Evolutionary conservation across 2,797 vertebrate species (phyloP).

Genomic region (Liparis tanakae): DNA sequence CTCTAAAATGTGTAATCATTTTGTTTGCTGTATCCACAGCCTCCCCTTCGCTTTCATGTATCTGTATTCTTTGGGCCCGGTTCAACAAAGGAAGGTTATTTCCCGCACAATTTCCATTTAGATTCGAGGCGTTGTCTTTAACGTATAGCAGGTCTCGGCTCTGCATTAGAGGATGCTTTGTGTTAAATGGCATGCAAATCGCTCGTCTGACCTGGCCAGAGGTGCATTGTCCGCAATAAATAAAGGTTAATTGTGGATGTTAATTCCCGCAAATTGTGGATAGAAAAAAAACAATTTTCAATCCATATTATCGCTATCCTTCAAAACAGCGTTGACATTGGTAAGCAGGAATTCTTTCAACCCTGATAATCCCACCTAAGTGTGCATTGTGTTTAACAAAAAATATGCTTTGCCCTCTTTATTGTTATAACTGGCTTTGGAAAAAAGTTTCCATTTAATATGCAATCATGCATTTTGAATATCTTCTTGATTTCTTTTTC

Average conservation of each 20-base stretch:
- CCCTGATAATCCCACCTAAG: constrained; percentile 34
- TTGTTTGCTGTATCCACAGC: constrained; percentile 80
- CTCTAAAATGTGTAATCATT: constrained; percentile 86
- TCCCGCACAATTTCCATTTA: constrained; percentile 73
- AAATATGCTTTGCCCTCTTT: constrained; percentile 1
- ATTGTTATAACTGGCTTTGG: constrained; percentile 19
- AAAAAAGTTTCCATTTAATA: constrained; percentile 23
- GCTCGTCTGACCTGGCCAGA: constrained; percentile 76
- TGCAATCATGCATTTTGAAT: constrained; percentile 37
- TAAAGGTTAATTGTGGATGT: constrained; percentile 83
- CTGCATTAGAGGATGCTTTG: constrained; percentile 62
- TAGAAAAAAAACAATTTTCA: constrained; percentile 71
- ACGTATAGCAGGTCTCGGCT: constrained; percentile 43
- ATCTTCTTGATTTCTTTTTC: constrained; percentile 36
- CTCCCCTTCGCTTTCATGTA: constrained; percentile 65
- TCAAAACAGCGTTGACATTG: constrained; percentile 60
- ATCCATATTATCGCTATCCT: constrained; percentile 66
- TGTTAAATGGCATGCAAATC: constrained; percentile 78
- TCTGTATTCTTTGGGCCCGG: constrained; percentile 69
- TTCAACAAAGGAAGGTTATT: constrained; percentile 73
- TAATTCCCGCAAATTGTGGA: constrained; percentile 77
- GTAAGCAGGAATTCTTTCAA: constrained; percentile 53
- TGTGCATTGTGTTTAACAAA: constrained; percentile 16
- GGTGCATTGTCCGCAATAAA: constrained; percentile 73
- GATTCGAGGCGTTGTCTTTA: constrained; percentile 63